Evolutionary conservation across 2,888 invertebrate species (phyloP).

Genomic region (Heliothis peltigera): DNA sequence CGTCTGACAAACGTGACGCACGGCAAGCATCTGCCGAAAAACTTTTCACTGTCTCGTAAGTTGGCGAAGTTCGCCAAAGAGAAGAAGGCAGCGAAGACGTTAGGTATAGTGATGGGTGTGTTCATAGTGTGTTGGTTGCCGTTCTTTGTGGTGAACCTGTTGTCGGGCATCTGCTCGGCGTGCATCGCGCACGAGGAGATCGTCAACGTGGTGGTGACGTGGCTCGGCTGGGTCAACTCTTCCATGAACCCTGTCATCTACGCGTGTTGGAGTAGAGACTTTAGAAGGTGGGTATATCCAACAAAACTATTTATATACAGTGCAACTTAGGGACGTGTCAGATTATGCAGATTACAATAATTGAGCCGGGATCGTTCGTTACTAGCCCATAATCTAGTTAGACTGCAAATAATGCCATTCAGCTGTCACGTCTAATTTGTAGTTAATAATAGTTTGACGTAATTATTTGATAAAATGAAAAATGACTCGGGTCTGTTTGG

Average conservation of each 20-base stretch:
- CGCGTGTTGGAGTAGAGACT: slow-evolving; percentile 99
- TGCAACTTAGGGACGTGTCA: not conserved
- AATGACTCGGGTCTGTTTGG: not conserved
- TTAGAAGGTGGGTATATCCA: slow-evolving; percentile 93
- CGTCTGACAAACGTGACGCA: slow-evolving; percentile 91
- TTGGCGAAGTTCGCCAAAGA: slow-evolving; percentile 98
- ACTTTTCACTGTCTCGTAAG: slow-evolving; percentile 97
- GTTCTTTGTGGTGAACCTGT: slow-evolving; percentile 98
- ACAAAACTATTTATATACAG: not conserved
- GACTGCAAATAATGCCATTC: slow-evolving; percentile 19
- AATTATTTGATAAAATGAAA: slow-evolving; percentile 16
- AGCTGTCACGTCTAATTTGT: slow-evolving; percentile 25
- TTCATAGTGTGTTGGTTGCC: slow-evolving; percentile 99
- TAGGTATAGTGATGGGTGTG: slow-evolving; percentile 99
- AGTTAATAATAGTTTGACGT: slow-evolving; percentile 9
- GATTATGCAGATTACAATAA: slow-evolving; percentile 8
- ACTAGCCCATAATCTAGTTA: slow-evolving; percentile 17
- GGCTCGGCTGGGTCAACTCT: slow-evolving; percentile 98
- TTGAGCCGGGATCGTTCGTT: slow-evolving; percentile 2
- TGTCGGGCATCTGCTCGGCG: slow-evolving; percentile 96
- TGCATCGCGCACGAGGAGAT: slow-evolving; percentile 97
- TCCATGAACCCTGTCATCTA: slow-evolving; percentile 99
- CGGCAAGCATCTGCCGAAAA: slow-evolving; percentile 93
- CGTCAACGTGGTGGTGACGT: slow-evolving; percentile 96
- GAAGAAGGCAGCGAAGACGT: slow-evolving; percentile 98